phyloP scores from a whole-genome alignment of 1,140 invertebrate genomes.

The Lycorma delicatula region DNA sequence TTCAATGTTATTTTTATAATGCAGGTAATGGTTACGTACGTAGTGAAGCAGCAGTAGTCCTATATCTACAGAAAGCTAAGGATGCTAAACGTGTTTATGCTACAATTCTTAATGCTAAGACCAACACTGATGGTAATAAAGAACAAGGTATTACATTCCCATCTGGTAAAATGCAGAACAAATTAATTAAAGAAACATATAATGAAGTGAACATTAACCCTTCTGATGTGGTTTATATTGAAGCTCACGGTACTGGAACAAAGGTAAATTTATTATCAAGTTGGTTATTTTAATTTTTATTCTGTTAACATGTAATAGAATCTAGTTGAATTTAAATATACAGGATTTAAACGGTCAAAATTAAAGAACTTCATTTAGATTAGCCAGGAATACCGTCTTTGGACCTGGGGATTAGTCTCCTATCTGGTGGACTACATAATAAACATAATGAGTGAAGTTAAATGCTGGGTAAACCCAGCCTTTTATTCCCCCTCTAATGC shows the following conservation, averaged over 20 bases:
- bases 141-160: slow-evolving; percentile 86
- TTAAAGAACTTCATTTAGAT: too few species aligned
- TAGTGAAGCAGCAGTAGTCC: slow-evolving; percentile 73
- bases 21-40: slow-evolving; percentile 80
- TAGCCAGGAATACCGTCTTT: too few species aligned
- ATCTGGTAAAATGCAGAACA: slow-evolving; percentile 74
- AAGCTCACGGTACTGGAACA: slow-evolving; percentile 95
- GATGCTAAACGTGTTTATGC: slow-evolving; percentile 76
- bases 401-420: too few species aligned
- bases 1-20: too few species aligned
- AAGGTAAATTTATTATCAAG: slow-evolving; percentile 44
- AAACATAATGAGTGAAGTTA: too few species aligned
- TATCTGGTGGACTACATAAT: too few species aligned
- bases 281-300: neutral
- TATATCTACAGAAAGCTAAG: slow-evolving; percentile 70
- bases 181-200: slow-evolving; percentile 79
- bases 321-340: neutral
- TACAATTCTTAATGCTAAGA: slow-evolving; percentile 73
- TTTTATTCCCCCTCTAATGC: too few species aligned
- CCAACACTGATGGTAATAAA: slow-evolving; percentile 87
- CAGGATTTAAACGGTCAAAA: too few species aligned
- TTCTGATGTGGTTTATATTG: slow-evolving; percentile 73
- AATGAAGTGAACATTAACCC: slow-evolving; percentile 73
- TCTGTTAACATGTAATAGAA: neutral
- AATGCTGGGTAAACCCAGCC: too few species aligned